phyloP scores from a whole-genome alignment of 2,888 invertebrate genomes.

The Dorcus parallelipipedus region DNA sequence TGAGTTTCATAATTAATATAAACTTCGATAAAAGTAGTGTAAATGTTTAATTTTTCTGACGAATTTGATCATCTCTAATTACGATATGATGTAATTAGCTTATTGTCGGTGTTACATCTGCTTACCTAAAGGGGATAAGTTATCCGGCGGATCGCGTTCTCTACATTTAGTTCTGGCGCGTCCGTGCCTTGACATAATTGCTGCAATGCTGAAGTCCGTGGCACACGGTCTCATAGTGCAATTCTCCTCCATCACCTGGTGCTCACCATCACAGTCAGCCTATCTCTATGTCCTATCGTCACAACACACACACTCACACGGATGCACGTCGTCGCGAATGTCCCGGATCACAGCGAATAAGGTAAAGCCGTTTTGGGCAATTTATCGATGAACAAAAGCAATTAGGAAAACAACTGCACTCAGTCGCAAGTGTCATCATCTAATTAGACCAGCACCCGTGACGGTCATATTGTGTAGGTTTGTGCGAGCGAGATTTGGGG shows the following conservation, averaged over 20 bases:
- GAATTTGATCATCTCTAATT: no score
- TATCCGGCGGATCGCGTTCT: conserved; percentile 40
- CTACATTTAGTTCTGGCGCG: conserved; percentile 57
- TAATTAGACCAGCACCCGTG: not conserved
- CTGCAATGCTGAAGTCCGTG: conserved; percentile 94
- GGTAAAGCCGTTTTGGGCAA: not conserved
- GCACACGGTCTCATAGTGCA: conserved; percentile 76
- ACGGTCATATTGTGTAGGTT: not conserved
- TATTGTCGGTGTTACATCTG: not conserved
- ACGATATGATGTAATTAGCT: no score
- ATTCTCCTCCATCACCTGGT: conserved; percentile 58
- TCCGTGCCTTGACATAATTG: conserved; percentile 83
- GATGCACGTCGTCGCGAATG: not conserved
- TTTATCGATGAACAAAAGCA: not conserved
- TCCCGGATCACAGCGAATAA: not conserved
- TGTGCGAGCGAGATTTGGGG: not conserved
- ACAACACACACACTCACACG: not conserved
- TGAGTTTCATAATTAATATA: no score
- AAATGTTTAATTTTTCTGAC: no score
- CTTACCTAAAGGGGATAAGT: conserved; percentile 48
- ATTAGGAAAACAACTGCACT: not conserved
- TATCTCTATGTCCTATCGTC: not conserved
- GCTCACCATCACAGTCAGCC: conserved; percentile 27
- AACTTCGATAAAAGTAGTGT: no score
- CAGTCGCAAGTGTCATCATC: not conserved